These are phyloP conservation scores for Andrena dorsata DNA, from an alignment of 2,888 invertebrate species.

Conservation along the genomic window DNA sequence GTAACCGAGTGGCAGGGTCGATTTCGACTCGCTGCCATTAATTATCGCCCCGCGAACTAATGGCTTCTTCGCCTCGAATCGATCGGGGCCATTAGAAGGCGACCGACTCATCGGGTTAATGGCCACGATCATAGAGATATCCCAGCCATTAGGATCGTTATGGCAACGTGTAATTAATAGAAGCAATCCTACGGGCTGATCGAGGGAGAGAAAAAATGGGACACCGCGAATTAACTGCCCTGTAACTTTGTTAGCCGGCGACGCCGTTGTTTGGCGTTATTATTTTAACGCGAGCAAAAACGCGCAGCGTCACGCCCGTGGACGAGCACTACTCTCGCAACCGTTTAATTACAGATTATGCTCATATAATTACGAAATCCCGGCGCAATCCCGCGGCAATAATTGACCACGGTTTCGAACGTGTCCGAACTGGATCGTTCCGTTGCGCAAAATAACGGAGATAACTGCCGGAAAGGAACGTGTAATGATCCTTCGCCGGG, in stretches of 20 bases:
- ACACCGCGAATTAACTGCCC: neutral
- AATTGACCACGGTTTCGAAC: conserved; percentile 28
- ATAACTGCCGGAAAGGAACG: conserved; percentile 71
- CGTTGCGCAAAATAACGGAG: conserved; percentile 63
- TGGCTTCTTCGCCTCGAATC: conserved; percentile 52
- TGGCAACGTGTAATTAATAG: conserved; percentile 63
- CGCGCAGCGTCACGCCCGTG: neutral
- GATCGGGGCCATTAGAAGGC: conserved; percentile 55
- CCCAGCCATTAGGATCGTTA: conserved; percentile 38
- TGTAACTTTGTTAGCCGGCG: neutral
- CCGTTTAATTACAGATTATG: conserved; percentile 50
- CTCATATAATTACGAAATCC: conserved; percentile 46
- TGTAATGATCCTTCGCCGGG: conserved; percentile 30
- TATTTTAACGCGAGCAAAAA: neutral
- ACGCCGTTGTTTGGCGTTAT: neutral
- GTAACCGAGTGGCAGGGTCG: conserved; percentile 51
- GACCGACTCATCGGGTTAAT: conserved; percentile 51
- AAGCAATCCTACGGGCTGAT: conserved; percentile 19
- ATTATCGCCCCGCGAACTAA: conserved; percentile 63
- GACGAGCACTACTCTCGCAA: neutral
- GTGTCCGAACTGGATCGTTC: conserved; percentile 31
- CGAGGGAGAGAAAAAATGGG: neutral
- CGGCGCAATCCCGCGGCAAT: conserved; percentile 17
- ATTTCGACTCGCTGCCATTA: conserved; percentile 63
- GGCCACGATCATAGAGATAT: conserved; percentile 50